phyloP scores from a whole-genome alignment of 1,140 invertebrate species.

The Calycopis cecrops region DNA sequence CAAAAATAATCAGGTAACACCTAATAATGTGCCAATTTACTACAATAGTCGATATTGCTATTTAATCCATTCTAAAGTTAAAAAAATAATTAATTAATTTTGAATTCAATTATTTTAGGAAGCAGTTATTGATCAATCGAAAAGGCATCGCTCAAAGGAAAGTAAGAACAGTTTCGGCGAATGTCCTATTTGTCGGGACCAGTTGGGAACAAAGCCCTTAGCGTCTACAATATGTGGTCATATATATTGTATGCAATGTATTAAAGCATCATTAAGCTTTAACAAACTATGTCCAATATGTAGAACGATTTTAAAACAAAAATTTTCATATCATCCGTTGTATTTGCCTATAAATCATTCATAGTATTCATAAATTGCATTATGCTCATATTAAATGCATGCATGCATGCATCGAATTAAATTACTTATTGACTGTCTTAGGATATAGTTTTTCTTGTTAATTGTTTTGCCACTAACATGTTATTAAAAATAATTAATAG shows the following conservation, averaged over 20 bases:
- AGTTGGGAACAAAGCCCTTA: constrained; percentile 41
- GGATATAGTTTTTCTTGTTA: too few relatives aligned
- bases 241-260: constrained; percentile 46
- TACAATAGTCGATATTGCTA: too few relatives aligned
- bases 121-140: constrained; percentile 8
- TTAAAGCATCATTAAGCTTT: constrained; percentile 33
- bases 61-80: too few relatives aligned
- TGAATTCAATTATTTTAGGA: background rate
- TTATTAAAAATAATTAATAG: too few relatives aligned
- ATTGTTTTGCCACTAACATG: too few relatives aligned
- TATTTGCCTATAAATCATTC: constrained; percentile 29
- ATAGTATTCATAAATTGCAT: background rate
- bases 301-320: constrained; percentile 36
- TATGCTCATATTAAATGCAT: background rate
- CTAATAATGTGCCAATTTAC: too few relatives aligned
- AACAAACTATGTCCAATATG: constrained; percentile 50
- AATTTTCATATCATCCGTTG: constrained; percentile 42
- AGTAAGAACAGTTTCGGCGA: constrained; percentile 28
- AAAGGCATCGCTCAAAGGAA: background rate
- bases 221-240: constrained; percentile 62
- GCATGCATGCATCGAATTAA: too few relatives aligned
- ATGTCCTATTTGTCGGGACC: constrained; percentile 55
- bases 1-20: too few relatives aligned
- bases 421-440: too few relatives aligned
- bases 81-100: background rate